Conservation (phyloP, 2,888 invertebrate genomes). For the Rhagium mordax region DNA sequence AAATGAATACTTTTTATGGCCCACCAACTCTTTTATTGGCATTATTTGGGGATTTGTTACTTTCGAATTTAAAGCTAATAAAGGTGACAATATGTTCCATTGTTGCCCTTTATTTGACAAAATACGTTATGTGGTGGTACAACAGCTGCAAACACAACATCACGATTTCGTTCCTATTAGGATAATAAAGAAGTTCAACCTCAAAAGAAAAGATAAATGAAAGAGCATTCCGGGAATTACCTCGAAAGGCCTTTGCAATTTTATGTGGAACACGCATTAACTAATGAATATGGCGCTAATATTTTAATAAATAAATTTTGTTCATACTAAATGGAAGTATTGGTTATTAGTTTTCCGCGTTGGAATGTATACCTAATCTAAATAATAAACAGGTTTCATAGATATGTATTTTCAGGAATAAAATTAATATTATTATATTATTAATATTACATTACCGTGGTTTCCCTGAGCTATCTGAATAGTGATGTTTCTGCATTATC, state of each 20-base stretch:
- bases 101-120: constrained; percentile 44
- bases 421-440: too few relatives aligned
- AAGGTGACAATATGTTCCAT: constrained; percentile 45
- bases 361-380: too few relatives aligned
- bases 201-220: not conserved
- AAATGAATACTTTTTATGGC: constrained; percentile 48
- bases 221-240: not conserved
- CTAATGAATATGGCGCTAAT: not conserved
- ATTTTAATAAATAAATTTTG: not conserved
- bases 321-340: not conserved
- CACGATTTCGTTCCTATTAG: constrained; percentile 32
- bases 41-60: constrained; percentile 45
- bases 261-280: not conserved
- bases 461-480: too few relatives aligned
- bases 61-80: constrained; percentile 48
- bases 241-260: not conserved
- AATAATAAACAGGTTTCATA: too few relatives aligned
- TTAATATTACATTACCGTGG: too few relatives aligned
- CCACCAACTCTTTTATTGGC: constrained; percentile 42
- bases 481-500: too few relatives aligned
- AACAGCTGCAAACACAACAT: constrained; percentile 37
- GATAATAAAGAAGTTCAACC: constrained; percentile 31
- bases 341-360: too few relatives aligned
- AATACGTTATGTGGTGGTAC: constrained; percentile 36
- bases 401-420: too few relatives aligned